Conservation (phyloP, 2,888 invertebrate genomes). For the Amphipoea oculea region DNA sequence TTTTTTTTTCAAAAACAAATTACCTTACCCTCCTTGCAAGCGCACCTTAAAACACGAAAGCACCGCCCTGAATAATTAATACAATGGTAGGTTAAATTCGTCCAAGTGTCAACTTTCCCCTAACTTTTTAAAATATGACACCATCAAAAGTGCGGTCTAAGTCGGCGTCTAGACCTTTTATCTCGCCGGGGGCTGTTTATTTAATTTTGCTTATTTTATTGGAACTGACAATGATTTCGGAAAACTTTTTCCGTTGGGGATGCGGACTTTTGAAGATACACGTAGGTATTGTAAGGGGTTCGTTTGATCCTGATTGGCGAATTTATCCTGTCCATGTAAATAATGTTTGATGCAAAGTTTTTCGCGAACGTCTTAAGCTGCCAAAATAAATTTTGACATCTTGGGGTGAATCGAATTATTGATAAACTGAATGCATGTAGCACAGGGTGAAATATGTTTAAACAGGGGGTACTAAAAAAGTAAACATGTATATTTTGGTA, state of each 20-base stretch:
- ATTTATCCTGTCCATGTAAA: constrained; percentile 84
- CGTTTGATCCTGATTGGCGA: constrained; percentile 88
- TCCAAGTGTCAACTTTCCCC: constrained; percentile 90
- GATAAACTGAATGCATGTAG: constrained; percentile 72
- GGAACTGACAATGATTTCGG: constrained; percentile 88
- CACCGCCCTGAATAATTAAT: constrained; percentile 90
- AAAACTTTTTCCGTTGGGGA: constrained; percentile 78
- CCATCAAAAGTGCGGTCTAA: constrained; percentile 89
- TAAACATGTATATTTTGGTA: constrained; percentile 64
- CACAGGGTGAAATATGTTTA: constrained; percentile 70
- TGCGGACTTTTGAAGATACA: constrained; percentile 73
- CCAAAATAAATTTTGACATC: constrained; percentile 79
- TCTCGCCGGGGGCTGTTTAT: constrained; percentile 87
- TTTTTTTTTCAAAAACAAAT: constrained; percentile 87
- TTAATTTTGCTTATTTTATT: constrained; percentile 89
- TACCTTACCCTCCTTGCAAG: constrained; percentile 84
- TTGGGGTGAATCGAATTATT: constrained; percentile 81
- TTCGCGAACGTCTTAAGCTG: constrained; percentile 74
- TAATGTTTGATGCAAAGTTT: constrained; percentile 78
- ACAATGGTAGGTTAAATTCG: constrained; percentile 90
- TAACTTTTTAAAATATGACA: constrained; percentile 88
- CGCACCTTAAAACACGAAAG: constrained; percentile 88
- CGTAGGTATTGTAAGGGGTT: constrained; percentile 68
- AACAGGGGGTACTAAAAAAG: constrained; percentile 70
- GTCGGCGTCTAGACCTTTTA: constrained; percentile 88